phyloP scores from a whole-genome alignment of 2,888 invertebrate species.

The Antitype chi region DNA sequence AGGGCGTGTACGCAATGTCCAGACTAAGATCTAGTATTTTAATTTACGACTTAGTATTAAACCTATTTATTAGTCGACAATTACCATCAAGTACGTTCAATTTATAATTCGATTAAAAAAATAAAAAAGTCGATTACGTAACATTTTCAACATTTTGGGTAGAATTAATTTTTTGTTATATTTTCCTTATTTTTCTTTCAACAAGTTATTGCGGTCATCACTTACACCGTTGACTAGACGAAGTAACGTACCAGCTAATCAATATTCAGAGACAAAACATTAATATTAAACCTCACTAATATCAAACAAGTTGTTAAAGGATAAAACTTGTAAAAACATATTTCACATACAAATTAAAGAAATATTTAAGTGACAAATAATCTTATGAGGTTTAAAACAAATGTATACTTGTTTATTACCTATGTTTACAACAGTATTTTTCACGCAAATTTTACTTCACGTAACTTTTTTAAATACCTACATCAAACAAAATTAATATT shows the following conservation, averaged over 20 bases:
- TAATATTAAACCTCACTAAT: conserved; percentile 38
- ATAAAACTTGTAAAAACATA: conserved; percentile 39
- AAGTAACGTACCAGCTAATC: conserved; percentile 69
- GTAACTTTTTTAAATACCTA: too few species aligned
- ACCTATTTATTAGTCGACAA: not conserved
- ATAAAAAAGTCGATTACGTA: not conserved
- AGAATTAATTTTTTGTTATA: not conserved
- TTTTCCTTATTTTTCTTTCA: too few species aligned
- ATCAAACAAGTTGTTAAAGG: conserved; percentile 27
- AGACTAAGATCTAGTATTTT: not conserved
- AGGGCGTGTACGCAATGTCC: not conserved
- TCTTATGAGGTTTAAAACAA: not conserved
- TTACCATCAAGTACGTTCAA: not conserved
- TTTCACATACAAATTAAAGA: not conserved
- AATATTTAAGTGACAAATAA: not conserved
- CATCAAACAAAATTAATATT: not conserved
- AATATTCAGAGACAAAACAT: conserved; percentile 46
- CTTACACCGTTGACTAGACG: conserved; percentile 77
- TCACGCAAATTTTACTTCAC: not conserved
- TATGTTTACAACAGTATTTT: not conserved
- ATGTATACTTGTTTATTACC: not conserved
- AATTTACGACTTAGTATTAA: not conserved
- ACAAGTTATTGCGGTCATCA: conserved; percentile 62
- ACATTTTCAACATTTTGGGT: not conserved
- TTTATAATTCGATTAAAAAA: not conserved